Evolutionary conservation across 2,888 invertebrate genomes (phyloP), one percentile per base, ranked within the genome.

Genomic region (Oxytorus armatus): DNA sequence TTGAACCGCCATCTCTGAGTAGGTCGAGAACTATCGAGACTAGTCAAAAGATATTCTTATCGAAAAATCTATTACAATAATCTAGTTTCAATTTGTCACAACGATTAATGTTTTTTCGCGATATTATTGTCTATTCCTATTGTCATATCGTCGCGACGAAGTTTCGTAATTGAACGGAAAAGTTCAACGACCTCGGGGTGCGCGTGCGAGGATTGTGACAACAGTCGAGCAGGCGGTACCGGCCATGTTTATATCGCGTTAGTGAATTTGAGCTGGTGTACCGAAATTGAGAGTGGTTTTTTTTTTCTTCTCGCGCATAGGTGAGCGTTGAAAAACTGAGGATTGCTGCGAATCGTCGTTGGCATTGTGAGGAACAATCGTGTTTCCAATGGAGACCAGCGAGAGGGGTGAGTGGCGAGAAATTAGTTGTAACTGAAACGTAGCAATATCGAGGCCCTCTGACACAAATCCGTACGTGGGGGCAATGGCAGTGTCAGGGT

Each of bases 401-500:
- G 92, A 92, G 79, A 90, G 92, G 85, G 92, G 92, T 92, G 81
- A 90, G 92, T 89, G 51, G n/a, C 25, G 49, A 49, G 4, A 61
- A 8, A 29, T 57, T 7, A 53, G 81, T 53, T 16, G 36, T 51
- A 25, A 49, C 77, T 78, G 85, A 86, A 86, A 80, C 44, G 73
- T 84, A 83, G 79, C 87, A 88, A 89, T 88, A 89, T 88, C 88
- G 87, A 85, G 86, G n/a, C n/a, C n/a, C 86, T 76, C 86, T 91
- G 91, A 91, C 91, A 90, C 89, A 89, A 88, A 90, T 90, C 89
- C 85, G 82, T 77, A 84, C 92, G 29, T 10, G 68, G 92, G 93
- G 93, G 93, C 93, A 93, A 93, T 93, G 93, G 93, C 93, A 93
- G 93, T 93, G 93, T 93, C 93, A 93, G 93, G 93, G 93, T 93